Evolutionary conservation across 1,140 invertebrate species (phyloP), one percentile per base, ranked within the genome.

Genomic region (Monomorium pharaonis): DNA sequence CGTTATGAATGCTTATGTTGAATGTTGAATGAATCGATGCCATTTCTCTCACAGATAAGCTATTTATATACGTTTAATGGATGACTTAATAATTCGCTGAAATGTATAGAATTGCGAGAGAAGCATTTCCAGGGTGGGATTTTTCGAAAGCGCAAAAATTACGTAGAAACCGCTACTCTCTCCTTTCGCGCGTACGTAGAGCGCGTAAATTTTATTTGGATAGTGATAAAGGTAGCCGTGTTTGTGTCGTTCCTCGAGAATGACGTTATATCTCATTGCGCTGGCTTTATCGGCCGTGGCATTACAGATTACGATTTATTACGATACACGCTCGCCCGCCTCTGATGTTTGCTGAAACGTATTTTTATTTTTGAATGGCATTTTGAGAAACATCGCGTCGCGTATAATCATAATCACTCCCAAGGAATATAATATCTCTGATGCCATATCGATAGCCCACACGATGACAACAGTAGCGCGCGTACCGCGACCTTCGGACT

Each of bases 181-280:
- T 49, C 81, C 18, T 49, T 84, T 63, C 18, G 51, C 37, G n/a
- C 44, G n/a, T 65, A 47, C 63, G 54, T n/a, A 4, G 56, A 27
- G n/a, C n/a, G 54, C 30, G 49, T 88, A 85, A n/a, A 89, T 88
- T 51, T 75, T 89, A 33, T 89, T 89, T 89, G 83, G 12, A 86
- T 69, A 86, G 33, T 44, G 87, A 89, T 86, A 88, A 69, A 54
- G 54, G 58, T 63, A 62, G 75, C 42, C 10, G 78, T 69, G 69
- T 89, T 88, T 76, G 75, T 76, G 83, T 81, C 88, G 62, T n/a
- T 72, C 70, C 75, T 88, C 69, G 24, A 75, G 54, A 51, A 33
- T 30, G 47, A 77, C 75, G 83, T 88, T 89, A 75, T 86, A 81
- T 89, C 67, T 88, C 80, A 54, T 88, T 88, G 84, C 83, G 42